Percentiles rank a stretch among this genome's conserved stretches.
Evolutionary conservation across 1,140 invertebrate species (phyloP).

Genomic region (Trichonephila clavata): DNA sequence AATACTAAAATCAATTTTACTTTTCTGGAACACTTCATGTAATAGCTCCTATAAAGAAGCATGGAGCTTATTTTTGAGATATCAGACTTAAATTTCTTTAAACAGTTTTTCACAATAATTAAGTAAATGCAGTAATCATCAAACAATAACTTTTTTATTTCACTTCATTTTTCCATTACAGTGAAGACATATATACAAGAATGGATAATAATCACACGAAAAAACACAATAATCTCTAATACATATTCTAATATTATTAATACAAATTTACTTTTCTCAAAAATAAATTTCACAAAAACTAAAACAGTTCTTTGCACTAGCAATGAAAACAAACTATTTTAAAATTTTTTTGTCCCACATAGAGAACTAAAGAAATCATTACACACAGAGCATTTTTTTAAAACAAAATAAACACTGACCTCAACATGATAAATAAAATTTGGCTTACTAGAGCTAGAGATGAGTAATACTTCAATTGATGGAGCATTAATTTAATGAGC

Average conservation of each 20-base stretch:
- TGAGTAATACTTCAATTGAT: not conserved
- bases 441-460: not conserved
- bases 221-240: not conserved
- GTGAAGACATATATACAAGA: slow-evolving; percentile 24
- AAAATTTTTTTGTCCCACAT: not conserved
- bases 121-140: not conserved
- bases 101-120: not conserved
- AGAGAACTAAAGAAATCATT: not conserved
- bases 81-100: too few relatives aligned
- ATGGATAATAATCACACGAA: slow-evolving; percentile 12
- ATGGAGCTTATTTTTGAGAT: too few relatives aligned
- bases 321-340: not conserved
- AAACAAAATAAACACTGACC: not conserved
- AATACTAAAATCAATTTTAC: too few relatives aligned
- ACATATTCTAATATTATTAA: not conserved
- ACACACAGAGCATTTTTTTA: not conserved
- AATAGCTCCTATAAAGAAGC: too few relatives aligned
- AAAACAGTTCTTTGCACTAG: not conserved
- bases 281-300: slow-evolving; percentile 9
- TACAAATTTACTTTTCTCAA: slow-evolving; percentile 38
- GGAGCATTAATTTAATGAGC: not conserved
- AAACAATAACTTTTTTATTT: slow-evolving; percentile 41
- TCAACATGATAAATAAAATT: not conserved
- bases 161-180: not conserved
- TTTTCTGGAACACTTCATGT: too few relatives aligned